Evolutionary conservation across 2,113 vertebrate genomes (phyloP), one percentile per base, ranked within the genome.

Genomic region (Neolamprologus toae): DNA sequence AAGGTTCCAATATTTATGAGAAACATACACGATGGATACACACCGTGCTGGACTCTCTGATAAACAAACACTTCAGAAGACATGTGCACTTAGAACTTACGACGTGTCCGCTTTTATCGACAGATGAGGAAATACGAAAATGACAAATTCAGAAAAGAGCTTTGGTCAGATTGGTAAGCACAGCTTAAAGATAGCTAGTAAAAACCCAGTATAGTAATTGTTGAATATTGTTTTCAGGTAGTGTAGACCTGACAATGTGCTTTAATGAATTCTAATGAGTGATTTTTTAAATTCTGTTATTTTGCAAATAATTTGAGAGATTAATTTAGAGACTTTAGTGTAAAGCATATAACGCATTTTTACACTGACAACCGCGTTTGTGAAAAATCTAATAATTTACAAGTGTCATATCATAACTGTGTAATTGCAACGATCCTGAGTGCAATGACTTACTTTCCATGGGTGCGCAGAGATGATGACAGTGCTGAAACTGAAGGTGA

Each of bases 361-460:
- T 6, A 8, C 63, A 49, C 12, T 47, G 35, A 47, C 35, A 35
- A 3, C n/a, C 8, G n/a, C 8, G 19, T 26, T 73, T 40, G 17
- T 45, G 14, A 45, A 33, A 86, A 53, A 40, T 79, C 11, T 82
- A 21, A 68, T 68, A 37, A 68, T 90, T 89, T 86, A 86, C 26
- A 91, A 79, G 16, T 51, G 49, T 61, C 71, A 61, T 86, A 78
- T 81, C 16, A 49, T 80, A 80, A 23, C 42, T 78, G 42, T 28
- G 17, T 82, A n/a, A 73, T 49, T 53, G 21, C 79, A 76, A 8
- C 14, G 9, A 49, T n/a, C 26, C 2, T 2, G 73, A 6, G 73
- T 31, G 42, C 9, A 85, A 7, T 6, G n/a, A 76, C 3, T 42
- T 73, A 12, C 63, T 51, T 78, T 42, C 37, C 16, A 6, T 21